phyloP scores from a whole-genome alignment of 2,888 invertebrate species.

The Acrocera orbiculus region DNA sequence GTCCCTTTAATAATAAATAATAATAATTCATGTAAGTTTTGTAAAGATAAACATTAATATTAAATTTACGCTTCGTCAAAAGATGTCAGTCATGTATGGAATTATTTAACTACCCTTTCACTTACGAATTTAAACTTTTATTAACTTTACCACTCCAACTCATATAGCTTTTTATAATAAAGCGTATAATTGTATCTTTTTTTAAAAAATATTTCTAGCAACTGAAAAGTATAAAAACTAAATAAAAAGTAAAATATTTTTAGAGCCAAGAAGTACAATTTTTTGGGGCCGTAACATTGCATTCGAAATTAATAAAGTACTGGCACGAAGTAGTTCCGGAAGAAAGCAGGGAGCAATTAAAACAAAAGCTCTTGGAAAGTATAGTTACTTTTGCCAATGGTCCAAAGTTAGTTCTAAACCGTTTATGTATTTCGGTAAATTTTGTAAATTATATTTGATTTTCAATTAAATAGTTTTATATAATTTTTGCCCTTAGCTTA shows the following conservation, averaged over 20 bases:
- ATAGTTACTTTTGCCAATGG: constrained; percentile 61
- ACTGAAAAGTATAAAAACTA: background rate
- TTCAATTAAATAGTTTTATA: constrained; percentile 3
- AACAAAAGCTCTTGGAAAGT: constrained; percentile 58
- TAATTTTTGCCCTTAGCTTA: constrained; percentile 38
- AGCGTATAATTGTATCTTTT: too few relatives aligned
- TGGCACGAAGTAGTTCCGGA: constrained; percentile 74
- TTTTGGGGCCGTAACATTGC: constrained; percentile 80
- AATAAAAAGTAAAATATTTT: constrained; percentile 11
- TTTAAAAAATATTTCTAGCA: too few relatives aligned
- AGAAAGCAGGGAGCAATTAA: constrained; percentile 58
- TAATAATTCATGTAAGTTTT: too few relatives aligned
- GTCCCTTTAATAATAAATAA: too few relatives aligned
- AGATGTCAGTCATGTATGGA: too few relatives aligned
- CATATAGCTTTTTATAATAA: too few relatives aligned
- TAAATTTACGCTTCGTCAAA: too few relatives aligned
- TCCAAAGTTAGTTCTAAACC: constrained; percentile 69
- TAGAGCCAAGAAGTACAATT: constrained; percentile 79
- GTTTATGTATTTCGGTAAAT: constrained; percentile 69
- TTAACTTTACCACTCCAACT: too few relatives aligned
- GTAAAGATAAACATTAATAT: too few relatives aligned
- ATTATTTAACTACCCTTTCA: too few relatives aligned
- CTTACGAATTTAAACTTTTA: too few relatives aligned
- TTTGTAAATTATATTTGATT: constrained; percentile 1
- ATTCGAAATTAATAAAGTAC: constrained; percentile 70